phyloP scores from a whole-genome alignment of 1,140 invertebrate species.

The Calliopsis andreniformis region DNA sequence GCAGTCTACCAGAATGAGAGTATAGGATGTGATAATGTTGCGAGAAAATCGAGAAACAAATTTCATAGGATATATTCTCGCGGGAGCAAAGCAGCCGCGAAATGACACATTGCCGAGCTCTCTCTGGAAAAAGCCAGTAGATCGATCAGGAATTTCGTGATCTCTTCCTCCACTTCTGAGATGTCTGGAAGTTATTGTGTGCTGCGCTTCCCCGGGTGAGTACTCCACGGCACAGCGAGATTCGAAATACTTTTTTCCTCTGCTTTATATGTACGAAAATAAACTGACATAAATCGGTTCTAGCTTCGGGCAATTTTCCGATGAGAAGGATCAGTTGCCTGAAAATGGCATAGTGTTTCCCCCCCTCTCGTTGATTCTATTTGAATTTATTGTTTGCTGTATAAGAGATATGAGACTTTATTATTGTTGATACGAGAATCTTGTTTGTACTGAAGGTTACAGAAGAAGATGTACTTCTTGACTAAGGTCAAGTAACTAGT shows the following conservation, averaged over 20 bases:
- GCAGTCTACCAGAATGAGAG: not conserved
- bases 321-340: not conserved
- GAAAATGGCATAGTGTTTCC: no score
- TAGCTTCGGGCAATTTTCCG: constrained; percentile 5
- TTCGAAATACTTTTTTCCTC: constrained; percentile 33
- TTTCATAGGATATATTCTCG: constrained; percentile 19
- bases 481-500: no score
- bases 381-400: no score
- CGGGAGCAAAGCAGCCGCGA: constrained; percentile 24
- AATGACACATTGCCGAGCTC: constrained; percentile 37
- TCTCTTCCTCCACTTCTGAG: constrained; percentile 40
- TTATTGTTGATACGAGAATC: no score
- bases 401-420: no score
- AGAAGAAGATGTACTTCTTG: no score
- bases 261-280: not conserved
- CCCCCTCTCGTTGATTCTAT: no score
- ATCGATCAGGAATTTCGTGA: constrained; percentile 53
- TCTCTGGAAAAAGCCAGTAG: constrained; percentile 35
- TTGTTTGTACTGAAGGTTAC: no score
- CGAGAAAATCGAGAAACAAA: constrained; percentile 55
- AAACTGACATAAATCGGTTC: constrained; percentile 7
- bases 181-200: constrained; percentile 51
- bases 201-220: not conserved
- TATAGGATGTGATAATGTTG: constrained; percentile 43
- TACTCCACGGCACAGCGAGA: constrained; percentile 26